A percentile compares a stretch with the other conserved stretches of the same genome.
Conservation (phyloP, 2,888 invertebrate genomes). For the Aspidiotus rigidus region DNA sequence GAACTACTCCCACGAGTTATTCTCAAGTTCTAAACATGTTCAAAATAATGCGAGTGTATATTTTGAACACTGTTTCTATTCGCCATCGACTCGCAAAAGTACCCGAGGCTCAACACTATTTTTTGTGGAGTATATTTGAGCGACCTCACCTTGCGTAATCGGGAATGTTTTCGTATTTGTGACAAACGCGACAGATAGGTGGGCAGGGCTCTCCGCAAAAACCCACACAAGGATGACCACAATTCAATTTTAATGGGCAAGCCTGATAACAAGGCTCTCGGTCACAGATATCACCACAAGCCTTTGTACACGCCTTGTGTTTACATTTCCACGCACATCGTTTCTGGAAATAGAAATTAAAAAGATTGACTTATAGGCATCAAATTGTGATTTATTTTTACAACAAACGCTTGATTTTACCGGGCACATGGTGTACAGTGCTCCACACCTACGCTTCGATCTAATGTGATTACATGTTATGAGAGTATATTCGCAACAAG, state of each 20-base stretch:
- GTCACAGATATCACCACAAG: constrained; percentile 37
- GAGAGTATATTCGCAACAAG: background rate
- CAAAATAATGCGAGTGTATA: too few relatives aligned
- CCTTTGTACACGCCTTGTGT: constrained; percentile 34
- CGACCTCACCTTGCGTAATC: too few relatives aligned
- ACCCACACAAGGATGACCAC: constrained; percentile 37
- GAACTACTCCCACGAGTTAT: too few relatives aligned
- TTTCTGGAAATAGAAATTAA: constrained; percentile 37
- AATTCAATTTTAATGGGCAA: constrained; percentile 32
- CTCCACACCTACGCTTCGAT: background rate
- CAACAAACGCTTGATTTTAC: background rate
- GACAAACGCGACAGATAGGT: constrained; percentile 50
- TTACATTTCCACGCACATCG: constrained; percentile 37
- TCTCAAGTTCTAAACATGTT: too few relatives aligned
- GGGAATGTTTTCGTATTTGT: constrained; percentile 38
- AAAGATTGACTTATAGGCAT: background rate
- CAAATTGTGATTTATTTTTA: background rate
- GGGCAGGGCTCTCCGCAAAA: constrained; percentile 38
- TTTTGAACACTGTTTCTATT: too few relatives aligned
- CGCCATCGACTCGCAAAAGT: too few relatives aligned
- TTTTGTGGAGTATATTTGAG: too few relatives aligned
- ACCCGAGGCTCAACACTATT: too few relatives aligned
- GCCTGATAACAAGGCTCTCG: constrained; percentile 34
- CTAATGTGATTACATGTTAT: background rate
- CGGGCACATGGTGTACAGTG: background rate